A percentile compares a stretch with the other conserved stretches of the same genome.
These are phyloP conservation scores for Morone saxatilis DNA, from an alignment of 2,113 vertebrate genomes.

Conservation along the genomic window DNA sequence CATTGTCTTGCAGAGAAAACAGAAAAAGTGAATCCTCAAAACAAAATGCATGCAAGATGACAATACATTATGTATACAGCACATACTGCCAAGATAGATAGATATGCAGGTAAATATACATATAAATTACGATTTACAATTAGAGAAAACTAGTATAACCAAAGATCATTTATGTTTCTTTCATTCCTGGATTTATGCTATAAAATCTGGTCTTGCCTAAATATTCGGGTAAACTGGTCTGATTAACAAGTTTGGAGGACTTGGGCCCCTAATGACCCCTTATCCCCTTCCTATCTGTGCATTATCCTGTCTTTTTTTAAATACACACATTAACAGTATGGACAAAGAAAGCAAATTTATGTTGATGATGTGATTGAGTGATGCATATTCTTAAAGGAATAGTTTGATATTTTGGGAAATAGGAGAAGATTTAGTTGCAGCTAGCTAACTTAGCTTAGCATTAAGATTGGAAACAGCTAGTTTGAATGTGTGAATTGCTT, in stretches of 20 bases:
- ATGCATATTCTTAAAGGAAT: neutral
- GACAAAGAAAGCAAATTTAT: too few species aligned
- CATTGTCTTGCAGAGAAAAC: neutral
- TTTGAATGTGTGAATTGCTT: too few species aligned
- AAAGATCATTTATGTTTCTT: neutral
- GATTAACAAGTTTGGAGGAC: too few species aligned
- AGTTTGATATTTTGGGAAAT: neutral
- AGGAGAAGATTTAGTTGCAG: neutral
- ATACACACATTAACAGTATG: too few species aligned
- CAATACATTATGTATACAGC: neutral
- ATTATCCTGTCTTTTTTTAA: too few species aligned
- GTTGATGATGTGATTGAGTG: neutral
- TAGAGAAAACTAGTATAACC: neutral
- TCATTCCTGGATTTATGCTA: neutral
- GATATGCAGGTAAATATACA: constrained; percentile 7
- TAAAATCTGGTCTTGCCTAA: too few species aligned
- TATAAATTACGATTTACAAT: neutral
- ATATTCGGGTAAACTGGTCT: too few species aligned
- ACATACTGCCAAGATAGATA: neutral
- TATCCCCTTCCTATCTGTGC: too few species aligned
- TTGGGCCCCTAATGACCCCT: too few species aligned
- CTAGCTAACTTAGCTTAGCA: neutral
- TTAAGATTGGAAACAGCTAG: too few species aligned
- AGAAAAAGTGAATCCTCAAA: neutral
- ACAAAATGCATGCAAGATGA: neutral